phyloP scores from a whole-genome alignment of 2,888 invertebrate genomes.

The Sialis fuliginosa region DNA sequence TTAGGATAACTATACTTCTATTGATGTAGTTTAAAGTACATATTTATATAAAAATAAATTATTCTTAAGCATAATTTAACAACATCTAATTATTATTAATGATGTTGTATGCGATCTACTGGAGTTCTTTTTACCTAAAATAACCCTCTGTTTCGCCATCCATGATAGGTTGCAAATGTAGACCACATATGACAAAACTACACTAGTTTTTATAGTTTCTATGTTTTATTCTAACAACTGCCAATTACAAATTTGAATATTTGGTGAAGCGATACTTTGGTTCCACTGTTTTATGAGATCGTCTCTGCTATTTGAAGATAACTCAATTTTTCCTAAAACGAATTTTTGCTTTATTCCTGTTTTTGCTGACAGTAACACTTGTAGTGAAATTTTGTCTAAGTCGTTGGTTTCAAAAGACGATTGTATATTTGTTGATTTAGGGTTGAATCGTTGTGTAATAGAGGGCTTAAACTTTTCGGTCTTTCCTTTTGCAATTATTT shows the following conservation, averaged over 20 bases:
- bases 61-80: no score
- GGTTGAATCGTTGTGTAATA: slow-evolving; percentile 58
- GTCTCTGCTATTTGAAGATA: slow-evolving; percentile 39
- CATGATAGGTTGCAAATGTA: no score
- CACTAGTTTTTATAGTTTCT: not conserved
- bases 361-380: slow-evolving; percentile 45
- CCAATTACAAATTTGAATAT: slow-evolving; percentile 2
- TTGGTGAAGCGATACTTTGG: not conserved
- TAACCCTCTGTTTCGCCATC: no score
- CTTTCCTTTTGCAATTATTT: slow-evolving; percentile 36
- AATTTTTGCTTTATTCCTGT: slow-evolving; percentile 50
- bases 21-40: no score
- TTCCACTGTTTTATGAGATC: slow-evolving; percentile 4
- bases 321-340: slow-evolving; percentile 43
- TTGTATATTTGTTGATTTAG: slow-evolving; percentile 41
- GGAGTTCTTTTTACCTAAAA: no score
- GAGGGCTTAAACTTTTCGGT: slow-evolving; percentile 56
- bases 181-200: no score
- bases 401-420: slow-evolving; percentile 43
- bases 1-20: no score
- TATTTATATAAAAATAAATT: no score
- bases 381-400: slow-evolving; percentile 41
- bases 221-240: slow-evolving; percentile 2
- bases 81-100: no score
- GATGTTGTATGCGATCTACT: no score